Evolutionary conservation across 2,113 vertebrate genomes (phyloP).

Genomic region (Elaphurus davidianus): DNA sequence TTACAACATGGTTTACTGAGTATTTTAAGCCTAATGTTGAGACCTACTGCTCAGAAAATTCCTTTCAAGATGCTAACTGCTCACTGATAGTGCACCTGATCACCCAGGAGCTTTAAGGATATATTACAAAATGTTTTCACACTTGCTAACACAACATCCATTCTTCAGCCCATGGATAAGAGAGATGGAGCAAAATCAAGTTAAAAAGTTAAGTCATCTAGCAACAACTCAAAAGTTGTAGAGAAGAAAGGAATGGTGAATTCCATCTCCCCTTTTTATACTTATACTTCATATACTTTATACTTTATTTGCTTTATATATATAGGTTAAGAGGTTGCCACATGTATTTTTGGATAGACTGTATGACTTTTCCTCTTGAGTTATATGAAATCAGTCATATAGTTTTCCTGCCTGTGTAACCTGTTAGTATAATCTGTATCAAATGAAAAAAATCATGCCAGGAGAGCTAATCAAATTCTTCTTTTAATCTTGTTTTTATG

Average conservation of each 20-base stretch:
- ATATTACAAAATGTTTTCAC: background rate
- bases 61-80: background rate
- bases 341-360: background rate
- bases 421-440: background rate
- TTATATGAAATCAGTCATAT: background rate
- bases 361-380: background rate
- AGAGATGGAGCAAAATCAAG: background rate
- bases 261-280: background rate
- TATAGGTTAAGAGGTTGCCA: background rate
- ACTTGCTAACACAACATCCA: background rate
- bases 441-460: background rate
- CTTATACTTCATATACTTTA: background rate
- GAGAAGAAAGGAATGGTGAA: background rate
- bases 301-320: too few species aligned
- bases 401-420: background rate
- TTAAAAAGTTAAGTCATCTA: background rate
- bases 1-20: background rate
- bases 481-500: constrained; percentile 29
- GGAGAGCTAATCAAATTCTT: background rate
- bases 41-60: background rate
- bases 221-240: background rate
- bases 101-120: background rate
- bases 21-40: background rate
- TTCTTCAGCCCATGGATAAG: background rate
- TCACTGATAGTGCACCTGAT: background rate